Base-by-base conservation (phyloP, 2,888 invertebrate species). In the Apamea epomidion region DNA sequence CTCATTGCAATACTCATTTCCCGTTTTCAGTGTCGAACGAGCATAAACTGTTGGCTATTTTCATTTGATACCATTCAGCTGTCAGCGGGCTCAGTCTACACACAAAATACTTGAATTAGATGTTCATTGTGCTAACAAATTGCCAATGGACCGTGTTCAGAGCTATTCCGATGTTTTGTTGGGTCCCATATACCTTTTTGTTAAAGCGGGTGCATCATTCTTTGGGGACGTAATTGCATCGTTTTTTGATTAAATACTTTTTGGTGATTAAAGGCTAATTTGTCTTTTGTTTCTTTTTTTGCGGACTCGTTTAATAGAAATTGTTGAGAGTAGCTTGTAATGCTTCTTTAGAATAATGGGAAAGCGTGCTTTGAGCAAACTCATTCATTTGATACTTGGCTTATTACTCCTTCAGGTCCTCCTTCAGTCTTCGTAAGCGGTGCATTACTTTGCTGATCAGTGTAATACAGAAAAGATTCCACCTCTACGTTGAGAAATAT, bases 61-160 rank as follows among this genome's bases (percentile, higher is more conserved):
- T 88, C 88, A 90, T 91, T 90, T 86, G 82, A 81, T 78, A 45
- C 84, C 84, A 90, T 91, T 90, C 90, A 90, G 76, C 81, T 86
- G 89, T 84, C 85, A 80, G 75, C 32, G 78, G 37, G 73, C 29
- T 60, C 82, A 86, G 76, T 81, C 73, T 80, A 68, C 78, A 86
- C 87, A 85, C 85, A 86, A 86, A 88, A 89, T 87, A 81, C 79
- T 88, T 88, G 89, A 91, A 92, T 92, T 90, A 90, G 87, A 90
- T 78, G 84, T 81, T 85, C 88, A 93, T 92, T 92, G 91, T 91
- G 90, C 80, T 75, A 85, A 87, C 90, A 88, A 91, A 91, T 91
- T 88, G 89, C 84, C 81, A 91, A 88, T 90, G 90, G 82, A 87
- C 75, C 80, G 84, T 80, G 78, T 82, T 85, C 86, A 60, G 74